Base-by-base conservation (phyloP, 2,113 vertebrate species). In the Salvator merianae region DNA sequence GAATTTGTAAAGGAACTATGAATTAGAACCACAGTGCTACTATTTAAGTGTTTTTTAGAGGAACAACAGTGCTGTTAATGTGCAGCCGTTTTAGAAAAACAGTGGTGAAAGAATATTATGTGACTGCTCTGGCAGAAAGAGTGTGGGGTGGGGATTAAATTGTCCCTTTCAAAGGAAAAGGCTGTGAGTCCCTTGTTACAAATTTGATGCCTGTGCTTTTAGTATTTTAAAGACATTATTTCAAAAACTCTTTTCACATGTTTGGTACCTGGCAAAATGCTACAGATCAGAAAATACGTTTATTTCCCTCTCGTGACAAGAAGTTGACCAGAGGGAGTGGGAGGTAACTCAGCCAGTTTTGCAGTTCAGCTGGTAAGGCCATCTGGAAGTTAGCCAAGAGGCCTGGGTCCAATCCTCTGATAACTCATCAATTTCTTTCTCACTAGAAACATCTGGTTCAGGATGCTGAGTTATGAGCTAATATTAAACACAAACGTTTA, bases 401-500 rank as follows among this genome's bases (percentile, higher is more conserved):
- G 93, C 91, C 94, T 95, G 95, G 92, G 14, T 93, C 95, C 95
- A 93, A 93, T 96, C 94, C 88, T 92, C 91, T 93, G 94, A 95
- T 96, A 96, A 95, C 93, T 96, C 96, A 96, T 95, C 95, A 96
- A 95, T 96, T 96, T 96, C 93, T 95, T 95, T 96, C 94, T 95
- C 95, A 95, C 95, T 94, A 92, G 85, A 95, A 96, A 93, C 96
- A 96, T 97, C 96, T 97, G 96, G 94, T 91, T 95, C 91, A 68
- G 94, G 93, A 91, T 91, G 91, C 91, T 95, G 95, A 96, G 89
- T 96, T 96, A 96, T 95, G 96, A 96, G 94, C 95, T 96, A 96
- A 95, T 96, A 96, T 96, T 94, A 94, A 96, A 93, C 95, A 94
- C 94, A 95, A 96, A 94, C 92, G 93, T 96, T 96, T 95, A 95